A percentile compares a stretch with the other conserved stretches of the same genome.
phyloP scores from a whole-genome alignment of 2,113 vertebrate species.

The Petrocephalus zakoni region DNA sequence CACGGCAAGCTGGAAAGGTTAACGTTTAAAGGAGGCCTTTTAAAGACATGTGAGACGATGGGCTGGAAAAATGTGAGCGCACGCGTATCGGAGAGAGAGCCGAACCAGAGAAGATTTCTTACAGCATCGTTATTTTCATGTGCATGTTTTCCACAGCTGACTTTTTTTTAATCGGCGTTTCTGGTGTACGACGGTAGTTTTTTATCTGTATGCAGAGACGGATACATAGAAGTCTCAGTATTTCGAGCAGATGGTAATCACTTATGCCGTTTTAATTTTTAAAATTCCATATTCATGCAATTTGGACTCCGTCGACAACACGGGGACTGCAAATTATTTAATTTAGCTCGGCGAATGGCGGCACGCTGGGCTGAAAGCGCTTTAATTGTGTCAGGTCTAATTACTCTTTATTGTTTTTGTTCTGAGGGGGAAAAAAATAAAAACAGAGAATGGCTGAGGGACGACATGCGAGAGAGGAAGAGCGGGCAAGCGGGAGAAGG shows the following conservation, averaged over 20 bases:
- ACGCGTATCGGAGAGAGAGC: neutral
- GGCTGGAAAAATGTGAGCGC: neutral
- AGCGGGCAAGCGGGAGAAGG: neutral
- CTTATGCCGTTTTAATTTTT: neutral
- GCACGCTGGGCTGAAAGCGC: neutral
- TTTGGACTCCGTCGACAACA: constrained; percentile 1
- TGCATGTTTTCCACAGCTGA: neutral
- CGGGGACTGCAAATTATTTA: constrained; percentile 14
- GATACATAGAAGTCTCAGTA: neutral
- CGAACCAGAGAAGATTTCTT: neutral
- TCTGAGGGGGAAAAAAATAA: neutral
- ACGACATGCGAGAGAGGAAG: neutral
- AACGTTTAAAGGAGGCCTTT: neutral
- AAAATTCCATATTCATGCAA: neutral
- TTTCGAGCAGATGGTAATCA: neutral
- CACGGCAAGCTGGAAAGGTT: neutral
- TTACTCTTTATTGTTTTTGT: constrained; percentile 8
- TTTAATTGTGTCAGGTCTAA: constrained; percentile 14
- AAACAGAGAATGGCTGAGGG: neutral
- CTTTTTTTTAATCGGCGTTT: neutral
- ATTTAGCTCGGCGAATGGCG: neutral
- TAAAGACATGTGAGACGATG: neutral
- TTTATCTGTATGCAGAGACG: neutral
- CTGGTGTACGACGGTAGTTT: neutral
- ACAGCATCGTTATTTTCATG: neutral